Conservation (phyloP, 2,113 vertebrate genomes). For the Ginglymostoma cirratum region DNA sequence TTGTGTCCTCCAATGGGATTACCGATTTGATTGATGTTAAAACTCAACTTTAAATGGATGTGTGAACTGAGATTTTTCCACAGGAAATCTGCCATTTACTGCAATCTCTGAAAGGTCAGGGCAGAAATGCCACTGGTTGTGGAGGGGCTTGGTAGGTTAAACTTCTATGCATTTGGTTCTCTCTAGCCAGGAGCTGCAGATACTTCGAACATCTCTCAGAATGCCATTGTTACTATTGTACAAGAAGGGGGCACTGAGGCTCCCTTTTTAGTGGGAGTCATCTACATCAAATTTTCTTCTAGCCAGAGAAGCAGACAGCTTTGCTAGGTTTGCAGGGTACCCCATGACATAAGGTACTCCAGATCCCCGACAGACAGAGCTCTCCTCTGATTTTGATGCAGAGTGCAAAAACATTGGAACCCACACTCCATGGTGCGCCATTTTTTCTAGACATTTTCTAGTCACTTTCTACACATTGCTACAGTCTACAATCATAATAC, state of each 20-base stretch:
- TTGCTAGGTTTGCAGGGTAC: not conserved
- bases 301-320: not conserved
- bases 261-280: not conserved
- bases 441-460: not conserved
- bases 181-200: not conserved
- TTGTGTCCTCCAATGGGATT: not conserved
- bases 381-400: not conserved
- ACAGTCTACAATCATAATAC: not conserved
- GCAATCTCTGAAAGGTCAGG: not conserved
- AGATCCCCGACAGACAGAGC: not conserved
- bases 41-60: not conserved
- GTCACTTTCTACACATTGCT: not conserved
- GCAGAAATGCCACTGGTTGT: not conserved
- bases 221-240: not conserved
- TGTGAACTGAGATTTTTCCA: not conserved
- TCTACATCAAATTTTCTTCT: no score
- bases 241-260: not conserved
- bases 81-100: not conserved
- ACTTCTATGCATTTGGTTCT: not conserved
- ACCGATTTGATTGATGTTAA: not conserved
- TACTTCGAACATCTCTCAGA: not conserved
- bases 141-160: not conserved
- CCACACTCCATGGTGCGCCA: not conserved
- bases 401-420: not conserved
- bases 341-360: not conserved